Percentiles rank a stretch among this genome's conserved stretches.
phyloP scores from a whole-genome alignment of 2,113 vertebrate genomes.

The Sinocyclocheilus grahami region DNA sequence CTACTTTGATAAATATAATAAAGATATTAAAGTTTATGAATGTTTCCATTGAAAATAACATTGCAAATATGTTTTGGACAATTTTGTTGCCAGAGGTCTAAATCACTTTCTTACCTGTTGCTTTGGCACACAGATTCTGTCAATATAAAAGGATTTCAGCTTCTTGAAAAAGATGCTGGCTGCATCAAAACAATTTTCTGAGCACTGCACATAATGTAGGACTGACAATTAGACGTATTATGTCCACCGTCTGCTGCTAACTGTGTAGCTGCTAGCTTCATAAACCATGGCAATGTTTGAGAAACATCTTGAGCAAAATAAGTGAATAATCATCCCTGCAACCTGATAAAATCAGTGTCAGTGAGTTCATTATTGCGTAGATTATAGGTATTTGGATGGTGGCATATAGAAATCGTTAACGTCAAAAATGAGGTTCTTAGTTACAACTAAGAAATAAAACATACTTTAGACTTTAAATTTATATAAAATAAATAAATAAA shows the following conservation, averaged over 20 bases:
- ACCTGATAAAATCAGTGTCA: not conserved
- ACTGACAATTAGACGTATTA: conserved; percentile 46
- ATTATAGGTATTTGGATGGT: not conserved
- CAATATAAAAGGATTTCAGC: not conserved
- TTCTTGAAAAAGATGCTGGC: conserved; percentile 8
- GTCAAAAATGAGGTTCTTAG: not conserved
- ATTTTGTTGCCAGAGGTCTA: not conserved
- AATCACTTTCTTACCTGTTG: conserved; percentile 5
- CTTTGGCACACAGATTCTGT: conserved; percentile 11
- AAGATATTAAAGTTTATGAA: not conserved
- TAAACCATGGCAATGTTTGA: conserved; percentile 18
- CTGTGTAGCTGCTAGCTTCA: conserved; percentile 24
- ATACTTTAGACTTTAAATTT: not conserved
- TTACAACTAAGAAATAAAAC: not conserved
- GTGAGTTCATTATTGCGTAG: conserved; percentile 6
- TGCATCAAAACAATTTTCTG: conserved; percentile 18
- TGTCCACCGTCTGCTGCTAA: conserved; percentile 42
- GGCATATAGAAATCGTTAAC: not conserved
- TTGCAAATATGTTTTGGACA: not conserved
- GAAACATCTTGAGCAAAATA: conserved; percentile 30
- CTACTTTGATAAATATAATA: not conserved
- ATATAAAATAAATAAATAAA: not conserved
- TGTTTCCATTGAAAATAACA: not conserved
- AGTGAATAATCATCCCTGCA: conserved; percentile 33
- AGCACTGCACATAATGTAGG: conserved; percentile 10